Conservation (phyloP, 2,797 vertebrate species). For the Pachyuromys duprasi region DNA sequence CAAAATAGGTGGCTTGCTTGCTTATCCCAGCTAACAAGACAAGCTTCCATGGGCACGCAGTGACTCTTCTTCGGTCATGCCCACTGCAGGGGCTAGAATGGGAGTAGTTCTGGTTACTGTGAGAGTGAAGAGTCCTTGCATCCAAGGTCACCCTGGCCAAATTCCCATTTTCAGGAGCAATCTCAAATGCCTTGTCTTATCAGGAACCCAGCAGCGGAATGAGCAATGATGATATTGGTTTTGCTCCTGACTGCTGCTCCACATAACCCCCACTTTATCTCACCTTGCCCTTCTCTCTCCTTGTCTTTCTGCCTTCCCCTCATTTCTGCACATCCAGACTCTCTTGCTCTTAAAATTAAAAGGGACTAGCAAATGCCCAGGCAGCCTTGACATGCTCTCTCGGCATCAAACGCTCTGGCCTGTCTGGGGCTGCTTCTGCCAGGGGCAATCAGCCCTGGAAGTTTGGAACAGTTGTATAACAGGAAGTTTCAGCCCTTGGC, state of each 20-base stretch:
- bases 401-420: constrained; percentile 19
- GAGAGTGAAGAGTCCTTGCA: background rate
- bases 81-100: rapidly evolving
- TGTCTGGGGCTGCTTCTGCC: constrained; percentile 66
- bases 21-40: background rate
- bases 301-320: constrained; percentile 38
- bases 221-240: background rate
- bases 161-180: constrained; percentile 70
- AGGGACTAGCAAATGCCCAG: constrained; percentile 63
- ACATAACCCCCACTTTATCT: constrained; percentile 27
- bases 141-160: constrained; percentile 62
- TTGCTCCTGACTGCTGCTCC: constrained; percentile 38
- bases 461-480: background rate
- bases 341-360: constrained; percentile 61
- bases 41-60: constrained; percentile 15
- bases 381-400: background rate
- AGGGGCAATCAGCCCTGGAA: constrained; percentile 39
- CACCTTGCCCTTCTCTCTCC: constrained; percentile 53
- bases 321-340: background rate
- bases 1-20: rapidly evolving
- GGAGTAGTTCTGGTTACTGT: background rate
- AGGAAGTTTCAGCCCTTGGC: background rate
- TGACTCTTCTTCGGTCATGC: background rate
- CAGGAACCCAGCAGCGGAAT: background rate
- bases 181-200: background rate